Conservation (phyloP, 2,797 vertebrate species). For the Enteromius treurensis region DNA sequence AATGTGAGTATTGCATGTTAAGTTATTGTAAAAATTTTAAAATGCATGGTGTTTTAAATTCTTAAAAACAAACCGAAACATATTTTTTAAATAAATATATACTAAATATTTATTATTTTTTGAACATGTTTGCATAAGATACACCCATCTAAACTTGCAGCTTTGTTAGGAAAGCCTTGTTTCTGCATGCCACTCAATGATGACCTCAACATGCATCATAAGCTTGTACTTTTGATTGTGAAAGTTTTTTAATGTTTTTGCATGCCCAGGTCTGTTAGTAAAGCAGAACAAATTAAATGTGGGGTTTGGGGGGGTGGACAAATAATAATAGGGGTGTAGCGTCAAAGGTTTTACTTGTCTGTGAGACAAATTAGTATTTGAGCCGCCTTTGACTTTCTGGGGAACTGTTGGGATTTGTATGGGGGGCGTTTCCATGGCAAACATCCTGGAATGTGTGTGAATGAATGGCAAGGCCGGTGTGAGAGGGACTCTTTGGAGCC, state of each 20-base stretch:
- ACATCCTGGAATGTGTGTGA: constrained; percentile 60
- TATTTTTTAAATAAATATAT: too few species aligned
- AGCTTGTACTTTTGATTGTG: constrained; percentile 3
- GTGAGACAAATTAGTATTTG: constrained; percentile 64
- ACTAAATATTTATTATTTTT: not conserved
- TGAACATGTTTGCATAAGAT: not conserved
- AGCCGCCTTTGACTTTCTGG: constrained; percentile 52
- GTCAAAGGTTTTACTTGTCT: constrained; percentile 45
- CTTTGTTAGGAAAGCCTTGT: not conserved
- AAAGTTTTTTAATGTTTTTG: constrained; percentile 1
- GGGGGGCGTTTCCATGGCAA: constrained; percentile 62
- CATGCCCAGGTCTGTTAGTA: not conserved
- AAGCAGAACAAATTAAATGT: not conserved
- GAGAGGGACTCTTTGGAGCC: constrained; percentile 52
- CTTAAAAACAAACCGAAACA: too few species aligned
- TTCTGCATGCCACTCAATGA: constrained; percentile 23
- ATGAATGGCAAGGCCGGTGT: constrained; percentile 51
- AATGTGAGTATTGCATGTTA: not conserved
- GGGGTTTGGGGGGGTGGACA: constrained; percentile 13
- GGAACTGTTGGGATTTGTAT: constrained; percentile 56
- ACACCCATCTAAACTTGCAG: not conserved
- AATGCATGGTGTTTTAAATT: too few species aligned
- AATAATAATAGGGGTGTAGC: constrained; percentile 44
- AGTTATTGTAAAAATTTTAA: not conserved
- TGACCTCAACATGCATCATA: not conserved